Conservation (phyloP, 2,113 vertebrate species). For the Chascanopsetta lugubris region DNA sequence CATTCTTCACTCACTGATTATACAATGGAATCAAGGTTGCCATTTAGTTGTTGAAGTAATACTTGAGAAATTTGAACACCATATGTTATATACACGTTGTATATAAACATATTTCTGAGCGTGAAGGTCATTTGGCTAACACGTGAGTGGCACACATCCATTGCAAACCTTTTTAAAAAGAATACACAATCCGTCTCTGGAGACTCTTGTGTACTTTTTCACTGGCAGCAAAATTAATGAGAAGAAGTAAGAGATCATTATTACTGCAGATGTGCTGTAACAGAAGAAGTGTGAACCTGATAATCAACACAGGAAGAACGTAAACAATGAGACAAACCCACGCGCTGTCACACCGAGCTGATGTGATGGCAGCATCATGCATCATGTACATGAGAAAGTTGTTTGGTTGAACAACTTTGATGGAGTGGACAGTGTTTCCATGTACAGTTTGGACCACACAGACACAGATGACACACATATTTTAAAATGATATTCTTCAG, state of each 20-base stretch:
- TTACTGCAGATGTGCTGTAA: conserved; percentile 38
- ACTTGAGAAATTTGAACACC: conserved; percentile 66
- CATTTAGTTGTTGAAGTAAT: conserved; percentile 54
- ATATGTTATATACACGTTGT: conserved; percentile 82
- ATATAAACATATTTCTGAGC: conserved; percentile 81
- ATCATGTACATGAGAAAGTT: conserved; percentile 91
- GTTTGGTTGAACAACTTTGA: conserved; percentile 88
- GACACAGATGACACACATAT: conserved; percentile 91
- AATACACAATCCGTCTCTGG: conserved; percentile 82
- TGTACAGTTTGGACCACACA: conserved; percentile 94
- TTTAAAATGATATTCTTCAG: conserved; percentile 98
- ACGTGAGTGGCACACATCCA: conserved; percentile 80
- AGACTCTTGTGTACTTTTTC: conserved; percentile 85
- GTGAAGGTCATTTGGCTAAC: conserved; percentile 44
- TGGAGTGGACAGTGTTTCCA: conserved; percentile 87
- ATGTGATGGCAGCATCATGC: conserved; percentile 88
- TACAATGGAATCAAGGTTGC: conserved; percentile 82
- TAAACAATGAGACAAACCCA: conserved; percentile 43
- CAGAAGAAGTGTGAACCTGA: conserved; percentile 45
- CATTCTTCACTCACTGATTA: conserved; percentile 79
- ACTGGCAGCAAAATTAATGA: conserved; percentile 58
- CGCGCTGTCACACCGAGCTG: conserved; percentile 54
- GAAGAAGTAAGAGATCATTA: conserved; percentile 53
- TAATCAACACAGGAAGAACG: conserved; percentile 56
- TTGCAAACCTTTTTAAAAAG: conserved; percentile 87